phyloP scores from a whole-genome alignment of 2,113 vertebrate genomes.

The Mandrillus leucophaeus region DNA sequence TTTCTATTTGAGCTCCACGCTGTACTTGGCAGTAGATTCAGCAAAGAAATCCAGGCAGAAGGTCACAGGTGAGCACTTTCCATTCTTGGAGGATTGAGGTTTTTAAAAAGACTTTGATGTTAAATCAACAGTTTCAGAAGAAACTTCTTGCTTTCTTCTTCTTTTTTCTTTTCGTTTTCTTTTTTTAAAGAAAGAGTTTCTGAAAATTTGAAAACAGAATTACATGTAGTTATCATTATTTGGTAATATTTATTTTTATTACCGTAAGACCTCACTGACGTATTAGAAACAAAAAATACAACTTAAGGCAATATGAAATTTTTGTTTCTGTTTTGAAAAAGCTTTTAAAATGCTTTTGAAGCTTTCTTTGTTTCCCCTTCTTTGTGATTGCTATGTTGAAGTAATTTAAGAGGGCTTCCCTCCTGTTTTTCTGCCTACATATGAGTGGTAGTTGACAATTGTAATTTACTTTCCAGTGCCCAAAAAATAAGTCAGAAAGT shows the following conservation, averaged over 20 bases:
- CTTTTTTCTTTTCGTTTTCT: neutral
- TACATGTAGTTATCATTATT: constrained; percentile 1
- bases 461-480: constrained; percentile 7
- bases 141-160: constrained; percentile 46
- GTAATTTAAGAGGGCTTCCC: neutral
- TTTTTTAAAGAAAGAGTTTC: constrained; percentile 17
- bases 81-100: constrained; percentile 71
- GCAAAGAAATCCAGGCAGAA: constrained; percentile 68
- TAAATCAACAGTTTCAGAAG: constrained; percentile 76
- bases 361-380: neutral
- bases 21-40: constrained; percentile 65
- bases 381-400: constrained; percentile 9
- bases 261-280: neutral
- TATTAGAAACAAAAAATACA: constrained; percentile 42
- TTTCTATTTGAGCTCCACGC: constrained; percentile 70
- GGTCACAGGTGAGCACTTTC: constrained; percentile 79
- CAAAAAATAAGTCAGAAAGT: neutral
- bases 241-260: constrained; percentile 9
- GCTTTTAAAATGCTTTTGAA: neutral
- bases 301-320: neutral
- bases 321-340: constrained; percentile 40
- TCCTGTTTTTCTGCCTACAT: neutral
- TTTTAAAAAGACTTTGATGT: constrained; percentile 78
- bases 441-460: neutral
- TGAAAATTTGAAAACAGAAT: constrained; percentile 59